phyloP scores from a whole-genome alignment of 2,797 vertebrate species.

The Anguilla marmorata region DNA sequence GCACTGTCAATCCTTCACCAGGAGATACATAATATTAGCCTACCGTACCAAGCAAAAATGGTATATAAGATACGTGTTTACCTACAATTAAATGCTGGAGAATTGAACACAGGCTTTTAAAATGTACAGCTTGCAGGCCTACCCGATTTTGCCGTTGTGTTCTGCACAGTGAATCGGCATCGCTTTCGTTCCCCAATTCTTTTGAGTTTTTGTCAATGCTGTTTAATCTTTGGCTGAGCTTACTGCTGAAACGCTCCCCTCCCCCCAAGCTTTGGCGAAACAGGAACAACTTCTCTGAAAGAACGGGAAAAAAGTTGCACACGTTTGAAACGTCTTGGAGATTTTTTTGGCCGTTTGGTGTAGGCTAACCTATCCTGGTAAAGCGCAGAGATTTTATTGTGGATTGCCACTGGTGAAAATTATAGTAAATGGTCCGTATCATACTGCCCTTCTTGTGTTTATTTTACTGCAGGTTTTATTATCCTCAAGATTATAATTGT shows the following conservation, averaged over 20 bases:
- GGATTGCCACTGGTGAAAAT: slow-evolving; percentile 43
- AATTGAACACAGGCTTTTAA: neutral
- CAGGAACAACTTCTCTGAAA: slow-evolving; percentile 62
- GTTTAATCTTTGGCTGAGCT: slow-evolving; percentile 40
- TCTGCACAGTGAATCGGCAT: neutral
- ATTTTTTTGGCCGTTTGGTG: slow-evolving; percentile 38
- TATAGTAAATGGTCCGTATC: slow-evolving; percentile 23
- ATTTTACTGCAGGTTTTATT: slow-evolving; percentile 37
- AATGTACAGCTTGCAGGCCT: too few species aligned
- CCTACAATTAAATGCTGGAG: neutral
- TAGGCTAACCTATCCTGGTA: slow-evolving; percentile 32
- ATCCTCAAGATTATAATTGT: slow-evolving; percentile 51
- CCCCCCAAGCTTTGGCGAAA: slow-evolving; percentile 60
- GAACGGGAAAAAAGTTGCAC: slow-evolving; percentile 50
- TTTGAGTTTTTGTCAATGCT: slow-evolving; percentile 27
- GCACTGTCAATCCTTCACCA: neutral
- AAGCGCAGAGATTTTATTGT: slow-evolving; percentile 48
- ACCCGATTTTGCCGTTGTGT: neutral
- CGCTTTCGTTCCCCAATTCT: neutral
- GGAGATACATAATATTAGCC: too few species aligned
- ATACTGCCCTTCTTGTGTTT: slow-evolving; percentile 20
- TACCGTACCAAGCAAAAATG: too few species aligned
- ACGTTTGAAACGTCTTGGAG: slow-evolving; percentile 58
- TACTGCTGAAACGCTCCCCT: slow-evolving; percentile 49
- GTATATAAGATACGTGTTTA: neutral